Conservation (phyloP, 37 sponge, comb jelly and placozoan genomes). For the Ianthella basta region DNA sequence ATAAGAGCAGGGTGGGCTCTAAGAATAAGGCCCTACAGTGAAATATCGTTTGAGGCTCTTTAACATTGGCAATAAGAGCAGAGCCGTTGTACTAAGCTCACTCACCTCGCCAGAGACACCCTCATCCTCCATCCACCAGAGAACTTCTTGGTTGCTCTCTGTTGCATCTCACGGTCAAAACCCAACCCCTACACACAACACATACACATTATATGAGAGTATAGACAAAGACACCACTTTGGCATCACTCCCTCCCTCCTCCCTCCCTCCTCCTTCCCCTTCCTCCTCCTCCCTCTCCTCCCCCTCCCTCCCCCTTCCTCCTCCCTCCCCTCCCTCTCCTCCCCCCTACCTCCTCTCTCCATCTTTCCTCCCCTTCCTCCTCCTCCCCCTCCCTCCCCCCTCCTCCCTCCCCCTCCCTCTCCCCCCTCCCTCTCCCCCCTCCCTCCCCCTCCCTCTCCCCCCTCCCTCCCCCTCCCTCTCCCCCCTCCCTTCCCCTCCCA, state of each 20-base stretch:
- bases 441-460: not conserved
- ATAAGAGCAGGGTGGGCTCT: constrained; percentile 95
- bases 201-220: not conserved
- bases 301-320: not conserved
- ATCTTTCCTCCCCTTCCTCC: constrained; percentile 16
- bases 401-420: constrained; percentile 23
- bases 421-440: constrained; percentile 17
- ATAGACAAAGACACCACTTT: not conserved
- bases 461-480: not conserved
- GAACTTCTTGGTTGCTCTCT: constrained; percentile 86
- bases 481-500: constrained; percentile 7
- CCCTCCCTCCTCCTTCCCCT: not conserved
- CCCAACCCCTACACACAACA: constrained; percentile 80
- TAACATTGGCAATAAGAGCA: not conserved
- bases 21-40: constrained; percentile 90
- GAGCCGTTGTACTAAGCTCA: not conserved
- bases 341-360: constrained; percentile 39
- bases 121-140: constrained; percentile 99
- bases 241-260: not conserved
- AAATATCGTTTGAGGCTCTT: not conserved
- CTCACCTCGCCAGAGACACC: constrained; percentile 96
- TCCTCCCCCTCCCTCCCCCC: constrained; percentile 18
- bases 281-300: constrained; percentile 7
- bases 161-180: constrained; percentile 97
- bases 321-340: too few relatives aligned